Percentiles rank a stretch among this genome's conserved stretches.
phyloP scores from a whole-genome alignment of 2,888 invertebrate genomes.

The Eilema sororculum region DNA sequence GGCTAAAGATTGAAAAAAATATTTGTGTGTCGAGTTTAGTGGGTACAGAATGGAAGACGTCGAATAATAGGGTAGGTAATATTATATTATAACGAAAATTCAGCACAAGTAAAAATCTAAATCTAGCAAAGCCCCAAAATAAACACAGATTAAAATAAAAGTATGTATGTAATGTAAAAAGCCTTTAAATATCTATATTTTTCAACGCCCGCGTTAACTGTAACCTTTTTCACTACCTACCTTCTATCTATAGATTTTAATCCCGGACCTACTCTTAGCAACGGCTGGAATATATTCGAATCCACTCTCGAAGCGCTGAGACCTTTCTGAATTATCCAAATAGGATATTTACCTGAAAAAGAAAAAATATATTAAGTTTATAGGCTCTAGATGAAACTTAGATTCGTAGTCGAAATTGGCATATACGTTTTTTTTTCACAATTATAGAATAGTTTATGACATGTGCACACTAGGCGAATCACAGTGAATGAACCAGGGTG shows the following conservation, averaged over 20 bases:
- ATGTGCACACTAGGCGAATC: too few relatives aligned
- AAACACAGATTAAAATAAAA: too few relatives aligned
- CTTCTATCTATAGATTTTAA: constrained; percentile 21
- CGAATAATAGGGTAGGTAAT: too few relatives aligned
- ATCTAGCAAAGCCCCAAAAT: too few relatives aligned
- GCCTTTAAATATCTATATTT: background rate
- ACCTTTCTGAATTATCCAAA: constrained; percentile 7
- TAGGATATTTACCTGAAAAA: constrained; percentile 43
- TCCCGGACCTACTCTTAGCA: constrained; percentile 10
- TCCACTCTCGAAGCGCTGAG: constrained; percentile 4
- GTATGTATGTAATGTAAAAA: background rate
- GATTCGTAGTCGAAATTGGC: background rate
- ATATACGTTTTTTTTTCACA: too few relatives aligned
- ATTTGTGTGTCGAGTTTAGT: too few relatives aligned
- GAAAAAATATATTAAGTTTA: background rate
- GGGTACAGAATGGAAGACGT: too few relatives aligned
- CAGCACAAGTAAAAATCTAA: too few relatives aligned
- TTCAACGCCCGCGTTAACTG: background rate
- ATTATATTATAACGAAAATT: too few relatives aligned
- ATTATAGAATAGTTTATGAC: too few relatives aligned
- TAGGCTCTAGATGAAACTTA: background rate
- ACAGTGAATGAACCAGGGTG: too few relatives aligned
- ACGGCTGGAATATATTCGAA: constrained; percentile 28
- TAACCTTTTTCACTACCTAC: constrained; percentile 21
- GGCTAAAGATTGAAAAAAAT: too few relatives aligned